Conservation (phyloP, 1,140 invertebrate species). For the Drosophila albomicans region DNA sequence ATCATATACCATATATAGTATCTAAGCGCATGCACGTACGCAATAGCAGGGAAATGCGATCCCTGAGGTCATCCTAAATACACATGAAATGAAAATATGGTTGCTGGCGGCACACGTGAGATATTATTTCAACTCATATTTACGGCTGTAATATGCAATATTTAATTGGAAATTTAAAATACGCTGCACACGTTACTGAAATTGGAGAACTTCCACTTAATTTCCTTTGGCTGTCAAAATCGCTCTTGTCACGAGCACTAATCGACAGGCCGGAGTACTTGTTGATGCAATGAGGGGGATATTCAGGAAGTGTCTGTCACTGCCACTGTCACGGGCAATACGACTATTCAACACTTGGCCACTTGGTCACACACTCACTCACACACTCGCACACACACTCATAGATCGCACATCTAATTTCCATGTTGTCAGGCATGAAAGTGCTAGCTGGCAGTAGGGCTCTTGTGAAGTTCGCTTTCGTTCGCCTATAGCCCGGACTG, state of each 20-base stretch:
- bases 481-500: neutral
- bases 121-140: conserved; percentile 1
- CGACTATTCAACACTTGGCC: conserved; percentile 25
- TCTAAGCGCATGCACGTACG: conserved; percentile 1
- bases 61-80: conserved; percentile 7
- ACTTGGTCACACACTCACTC: neutral
- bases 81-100: conserved; percentile 5
- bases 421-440: conserved; percentile 36
- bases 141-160: neutral
- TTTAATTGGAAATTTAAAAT: conserved; percentile 20
- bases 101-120: neutral
- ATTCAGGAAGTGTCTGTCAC: conserved; percentile 10
- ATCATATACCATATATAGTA: neutral
- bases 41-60: conserved; percentile 8
- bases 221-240: conserved; percentile 41
- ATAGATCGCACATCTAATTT: conserved; percentile 26
- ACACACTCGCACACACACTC: neutral
- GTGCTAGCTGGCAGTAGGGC: conserved; percentile 7
- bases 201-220: conserved; percentile 38
- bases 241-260: conserved; percentile 21
- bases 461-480: conserved; percentile 3
- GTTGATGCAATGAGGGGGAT: conserved; percentile 25
- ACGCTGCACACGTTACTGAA: neutral
- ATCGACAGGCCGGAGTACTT: conserved; percentile 32
- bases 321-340: conserved; percentile 36